Percentiles rank a stretch among this genome's conserved stretches.
These are phyloP conservation scores for Spicauda simplicius DNA, from an alignment of 2,888 invertebrate genomes.

Conservation along the genomic window DNA sequence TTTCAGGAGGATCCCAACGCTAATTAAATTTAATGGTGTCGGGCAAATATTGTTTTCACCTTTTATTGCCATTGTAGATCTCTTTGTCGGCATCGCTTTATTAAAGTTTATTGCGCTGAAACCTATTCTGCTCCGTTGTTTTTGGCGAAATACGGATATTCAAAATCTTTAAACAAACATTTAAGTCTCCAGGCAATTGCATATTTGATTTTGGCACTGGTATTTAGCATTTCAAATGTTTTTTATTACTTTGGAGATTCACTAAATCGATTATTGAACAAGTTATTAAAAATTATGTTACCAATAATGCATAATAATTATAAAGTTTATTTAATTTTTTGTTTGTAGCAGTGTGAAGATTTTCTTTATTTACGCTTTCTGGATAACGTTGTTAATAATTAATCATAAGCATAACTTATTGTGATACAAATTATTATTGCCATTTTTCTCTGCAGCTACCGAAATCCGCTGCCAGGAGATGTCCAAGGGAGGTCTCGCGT, in stretches of 20 bases:
- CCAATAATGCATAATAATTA: no score
- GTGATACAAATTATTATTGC: background rate
- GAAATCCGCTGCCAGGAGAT: conserved; percentile 97
- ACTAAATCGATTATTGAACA: no score
- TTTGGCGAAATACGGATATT: background rate
- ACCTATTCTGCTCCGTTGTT: background rate
- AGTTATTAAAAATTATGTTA: no score
- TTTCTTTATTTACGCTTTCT: no score
- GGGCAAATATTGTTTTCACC: conserved; percentile 33
- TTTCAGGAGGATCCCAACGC: conserved; percentile 21
- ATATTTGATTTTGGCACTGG: background rate
- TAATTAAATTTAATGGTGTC: conserved; percentile 37
- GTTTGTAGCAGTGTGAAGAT: no score
- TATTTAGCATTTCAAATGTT: no score
- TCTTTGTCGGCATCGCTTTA: conserved; percentile 18
- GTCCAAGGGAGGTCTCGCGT: conserved; percentile 95
- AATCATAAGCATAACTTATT: no score
- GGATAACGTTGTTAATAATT: no score
- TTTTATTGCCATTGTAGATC: conserved; percentile 33
- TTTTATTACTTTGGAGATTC: no score
- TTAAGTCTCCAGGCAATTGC: background rate
- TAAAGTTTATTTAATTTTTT: no score
- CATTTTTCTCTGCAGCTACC: conserved; percentile 86
- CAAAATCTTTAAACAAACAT: background rate
- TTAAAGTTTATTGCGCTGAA: conserved; percentile 18